phyloP scores from a whole-genome alignment of 2,888 invertebrate species.

The Drosophila aldrichi region DNA sequence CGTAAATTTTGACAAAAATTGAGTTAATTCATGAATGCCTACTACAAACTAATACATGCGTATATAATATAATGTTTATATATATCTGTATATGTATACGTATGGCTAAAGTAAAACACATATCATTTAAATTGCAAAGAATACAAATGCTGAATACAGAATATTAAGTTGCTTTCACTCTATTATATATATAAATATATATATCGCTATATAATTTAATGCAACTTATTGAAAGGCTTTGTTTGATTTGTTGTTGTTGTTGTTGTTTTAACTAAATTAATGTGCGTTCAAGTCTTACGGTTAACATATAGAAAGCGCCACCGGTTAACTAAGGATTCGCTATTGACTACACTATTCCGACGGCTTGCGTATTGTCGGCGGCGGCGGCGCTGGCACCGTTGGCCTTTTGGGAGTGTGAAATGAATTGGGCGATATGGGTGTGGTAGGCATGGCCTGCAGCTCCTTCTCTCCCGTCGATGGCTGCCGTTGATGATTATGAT shows the following conservation, averaged over 20 bases:
- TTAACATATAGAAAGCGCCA: conserved; percentile 52
- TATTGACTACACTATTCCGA: conserved; percentile 56
- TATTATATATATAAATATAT: conserved; percentile 20
- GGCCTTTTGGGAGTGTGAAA: conserved; percentile 82
- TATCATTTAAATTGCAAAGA: conserved; percentile 71
- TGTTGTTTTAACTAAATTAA: conserved; percentile 49
- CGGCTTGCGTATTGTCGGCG: conserved; percentile 78
- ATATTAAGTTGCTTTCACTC: conserved; percentile 46
- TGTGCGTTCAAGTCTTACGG: conserved; percentile 68
- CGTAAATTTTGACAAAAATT: conserved; percentile 64
- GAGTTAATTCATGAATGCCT: conserved; percentile 60
- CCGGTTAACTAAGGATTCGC: conserved; percentile 49
- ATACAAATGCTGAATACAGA: conserved; percentile 78
- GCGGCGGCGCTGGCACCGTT: conserved; percentile 83
- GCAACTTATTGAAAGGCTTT: conserved; percentile 50
- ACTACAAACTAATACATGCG: conserved; percentile 60
- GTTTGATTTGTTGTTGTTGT: conserved; percentile 30
- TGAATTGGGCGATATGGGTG: conserved; percentile 81
- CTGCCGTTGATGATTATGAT: conserved; percentile 64
- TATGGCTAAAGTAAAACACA: conserved; percentile 70
- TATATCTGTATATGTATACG: conserved; percentile 27
- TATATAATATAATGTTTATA: conserved; percentile 20
- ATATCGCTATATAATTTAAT: conserved; percentile 31
- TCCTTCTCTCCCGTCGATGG: conserved; percentile 28
- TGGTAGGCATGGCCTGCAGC: conserved; percentile 66